A percentile compares a stretch with the other conserved stretches of the same genome.
Conservation (phyloP, 35 echinoderm and acorn worm genomes). For the Heliocidaris tuberculata region DNA sequence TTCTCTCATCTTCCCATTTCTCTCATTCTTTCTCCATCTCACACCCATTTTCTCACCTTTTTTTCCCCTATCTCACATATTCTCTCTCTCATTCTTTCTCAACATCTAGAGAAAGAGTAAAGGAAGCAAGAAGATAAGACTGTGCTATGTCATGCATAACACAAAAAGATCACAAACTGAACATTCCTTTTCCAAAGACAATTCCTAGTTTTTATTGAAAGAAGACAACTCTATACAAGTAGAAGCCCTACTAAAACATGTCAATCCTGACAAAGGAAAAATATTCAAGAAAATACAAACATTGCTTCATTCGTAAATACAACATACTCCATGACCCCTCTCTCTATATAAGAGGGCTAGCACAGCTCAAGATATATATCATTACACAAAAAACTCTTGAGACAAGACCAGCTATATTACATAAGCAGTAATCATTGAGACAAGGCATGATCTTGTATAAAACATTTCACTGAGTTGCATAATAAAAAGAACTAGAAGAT, state of each 20-base stretch:
- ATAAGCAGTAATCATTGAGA: not conserved
- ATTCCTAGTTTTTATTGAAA: slow-evolving; percentile 39
- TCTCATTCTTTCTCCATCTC: too few relatives aligned
- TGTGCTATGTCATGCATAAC: not conserved
- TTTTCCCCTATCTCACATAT: too few relatives aligned
- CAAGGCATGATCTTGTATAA: slow-evolving; percentile 11
- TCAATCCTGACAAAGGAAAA: slow-evolving; percentile 10
- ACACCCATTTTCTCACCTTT: too few relatives aligned
- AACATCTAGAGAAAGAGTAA: not conserved
- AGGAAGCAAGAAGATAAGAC: not conserved
- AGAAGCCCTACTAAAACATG: slow-evolving; percentile 29
- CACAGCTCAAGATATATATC: slow-evolving; percentile 6
- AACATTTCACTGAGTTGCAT: slow-evolving; percentile 33
- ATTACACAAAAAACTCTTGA: not conserved
- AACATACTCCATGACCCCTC: not conserved
- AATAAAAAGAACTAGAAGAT: not conserved
- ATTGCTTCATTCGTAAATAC: slow-evolving; percentile 31
- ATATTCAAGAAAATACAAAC: slow-evolving; percentile 39
- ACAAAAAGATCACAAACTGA: not conserved
- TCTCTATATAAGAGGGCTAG: not conserved
- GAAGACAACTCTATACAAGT: slow-evolving; percentile 36
- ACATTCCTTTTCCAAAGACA: not conserved
- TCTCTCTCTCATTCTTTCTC: too few relatives aligned
- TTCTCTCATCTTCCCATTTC: not conserved
- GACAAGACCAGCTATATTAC: not conserved